Base-by-base conservation (phyloP, 1,140 invertebrate genomes). In the Stegodyphus dumicola region DNA sequence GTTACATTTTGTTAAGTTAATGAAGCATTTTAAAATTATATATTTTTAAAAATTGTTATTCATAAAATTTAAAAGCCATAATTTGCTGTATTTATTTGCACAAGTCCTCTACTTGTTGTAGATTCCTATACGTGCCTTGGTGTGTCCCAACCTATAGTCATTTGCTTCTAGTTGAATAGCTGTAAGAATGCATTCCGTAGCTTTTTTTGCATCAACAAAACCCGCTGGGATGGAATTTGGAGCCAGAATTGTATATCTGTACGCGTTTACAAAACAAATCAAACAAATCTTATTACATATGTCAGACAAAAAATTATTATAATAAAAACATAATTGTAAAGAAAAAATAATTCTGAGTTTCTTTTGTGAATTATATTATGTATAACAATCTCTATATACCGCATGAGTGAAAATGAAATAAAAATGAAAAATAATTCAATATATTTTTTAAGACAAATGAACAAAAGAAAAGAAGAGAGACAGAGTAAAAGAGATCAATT, bases 141-240 rank as follows among this genome's bases (percentile, higher is more conserved):
- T 99, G 92, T 97, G 95, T 93, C 97, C 97, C 90, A 98, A 94
- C 93, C 96, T 95, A 93, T 95, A 98, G 89, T 95, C 94, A 91
- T 98, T 96, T 87, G 96, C 90, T 92, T 97, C 96, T 90, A 98
- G 93, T 90, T 94, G 93, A 70, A 96, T 94, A 71, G 94, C 92
- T 48, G 94, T 93, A 91, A 97, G 92, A 90, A 98, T 94, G 88
- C 94, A 93, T 90, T 93, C 94, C 71, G 95, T 95, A 88, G 94
- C 94, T 90, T 95, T 95, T 92, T 96, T 96, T 89, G 94, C 93
- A 90, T 97, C 96, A 85, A 91, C 90, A 89, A 93, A 93, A 89
- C 94, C 94, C 91, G 94, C 93, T 84, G 94, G 93, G 86, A 95
- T 95, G 77, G 94, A 95, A 90, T 94, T 93, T 86, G 97, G 96